Evolutionary conservation across 2,113 vertebrate species (phyloP).

Genomic region (Etheostoma cragini): DNA sequence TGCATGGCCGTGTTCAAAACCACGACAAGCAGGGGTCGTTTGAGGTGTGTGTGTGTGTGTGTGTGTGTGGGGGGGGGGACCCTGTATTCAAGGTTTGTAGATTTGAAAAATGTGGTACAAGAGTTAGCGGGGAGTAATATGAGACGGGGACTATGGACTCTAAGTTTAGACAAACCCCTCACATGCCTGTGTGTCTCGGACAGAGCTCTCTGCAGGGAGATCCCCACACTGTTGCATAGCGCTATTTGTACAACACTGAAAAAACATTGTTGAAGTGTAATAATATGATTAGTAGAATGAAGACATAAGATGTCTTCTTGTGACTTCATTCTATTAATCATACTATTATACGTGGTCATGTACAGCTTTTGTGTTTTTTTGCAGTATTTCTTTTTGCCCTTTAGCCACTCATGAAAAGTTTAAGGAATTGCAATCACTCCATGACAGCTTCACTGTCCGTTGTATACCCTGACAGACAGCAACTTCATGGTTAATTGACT

Average conservation of each 20-base stretch:
- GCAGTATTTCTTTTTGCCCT: background rate
- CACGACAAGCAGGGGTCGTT: slow-evolving; percentile 21
- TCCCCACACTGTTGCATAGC: slow-evolving; percentile 60
- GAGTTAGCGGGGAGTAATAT: slow-evolving; percentile 70
- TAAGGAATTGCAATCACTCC: slow-evolving; percentile 21
- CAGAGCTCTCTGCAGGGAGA: slow-evolving; percentile 72
- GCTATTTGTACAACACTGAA: slow-evolving; percentile 33
- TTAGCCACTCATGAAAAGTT: background rate
- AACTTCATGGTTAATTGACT: slow-evolving; percentile 30
- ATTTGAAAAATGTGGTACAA: slow-evolving; percentile 51
- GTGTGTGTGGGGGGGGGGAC: no score
- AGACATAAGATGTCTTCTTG: background rate
- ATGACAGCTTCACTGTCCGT: background rate
- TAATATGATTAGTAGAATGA: background rate
- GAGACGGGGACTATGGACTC: slow-evolving; percentile 71
- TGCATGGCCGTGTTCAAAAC: slow-evolving; percentile 22
- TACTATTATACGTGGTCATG: background rate
- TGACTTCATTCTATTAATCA: no score
- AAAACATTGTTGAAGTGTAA: slow-evolving; percentile 20
- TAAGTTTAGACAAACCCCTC: slow-evolving; percentile 83
- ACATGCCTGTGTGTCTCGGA: slow-evolving; percentile 66
- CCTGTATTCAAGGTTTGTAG: slow-evolving; percentile 19
- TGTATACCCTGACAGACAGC: slow-evolving; percentile 1
- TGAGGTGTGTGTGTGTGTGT: slow-evolving; percentile 7
- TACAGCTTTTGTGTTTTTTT: background rate